A percentile compares a stretch with the other conserved stretches of the same genome.
Conservation (phyloP, 2,797 vertebrate species). For the Lagorchestes hirsutus region DNA sequence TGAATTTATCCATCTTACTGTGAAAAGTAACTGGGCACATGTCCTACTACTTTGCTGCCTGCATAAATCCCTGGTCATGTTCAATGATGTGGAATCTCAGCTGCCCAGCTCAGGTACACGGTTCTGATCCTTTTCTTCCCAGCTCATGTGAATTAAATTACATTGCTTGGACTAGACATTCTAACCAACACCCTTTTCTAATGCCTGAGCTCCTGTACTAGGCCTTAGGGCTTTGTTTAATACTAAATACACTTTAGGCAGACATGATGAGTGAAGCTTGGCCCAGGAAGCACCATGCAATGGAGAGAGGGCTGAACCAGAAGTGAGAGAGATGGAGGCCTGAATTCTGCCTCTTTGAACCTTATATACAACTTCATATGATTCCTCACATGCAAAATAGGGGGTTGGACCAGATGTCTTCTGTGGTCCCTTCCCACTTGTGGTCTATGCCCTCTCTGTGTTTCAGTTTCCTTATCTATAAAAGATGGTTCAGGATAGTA, state of each 20-base stretch:
- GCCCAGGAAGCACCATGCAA: neutral
- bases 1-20: conserved; percentile 33
- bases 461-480: neutral
- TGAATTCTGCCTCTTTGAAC: neutral
- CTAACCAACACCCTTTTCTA: neutral
- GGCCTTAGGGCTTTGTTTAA: conserved; percentile 13
- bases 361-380: neutral
- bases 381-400: too few relatives aligned
- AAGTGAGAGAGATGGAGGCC: neutral
- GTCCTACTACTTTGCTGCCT: conserved; percentile 5
- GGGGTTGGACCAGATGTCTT: too few relatives aligned
- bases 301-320: neutral
- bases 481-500: neutral
- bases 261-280: neutral
- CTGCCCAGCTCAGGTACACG: conserved; percentile 54
- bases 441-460: neutral
- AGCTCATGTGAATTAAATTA: conserved; percentile 40
- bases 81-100: conserved; percentile 70
- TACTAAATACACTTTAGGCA: neutral
- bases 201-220: conserved; percentile 23
- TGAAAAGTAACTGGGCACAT: conserved; percentile 40
- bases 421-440: neutral
- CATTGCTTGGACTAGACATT: neutral
- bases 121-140: conserved; percentile 26
- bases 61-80: conserved; percentile 12